Percentiles rank a stretch among this genome's conserved stretches.
Conservation (phyloP, 1,140 invertebrate species). For the Bombus breviceps region DNA sequence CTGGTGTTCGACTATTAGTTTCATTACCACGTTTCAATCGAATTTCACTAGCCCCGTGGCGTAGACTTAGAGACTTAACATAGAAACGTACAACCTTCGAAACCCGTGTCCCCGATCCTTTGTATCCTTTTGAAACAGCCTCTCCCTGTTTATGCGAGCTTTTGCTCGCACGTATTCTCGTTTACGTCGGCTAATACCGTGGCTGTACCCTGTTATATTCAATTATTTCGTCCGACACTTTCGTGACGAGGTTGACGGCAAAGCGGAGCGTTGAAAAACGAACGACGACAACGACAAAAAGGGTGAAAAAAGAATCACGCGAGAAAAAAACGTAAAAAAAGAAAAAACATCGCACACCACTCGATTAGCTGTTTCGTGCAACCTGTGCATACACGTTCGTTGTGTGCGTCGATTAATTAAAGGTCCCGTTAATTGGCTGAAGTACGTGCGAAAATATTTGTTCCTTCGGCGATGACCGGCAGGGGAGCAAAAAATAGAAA, state of each 20-base stretch:
- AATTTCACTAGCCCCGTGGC: slow-evolving; percentile 39
- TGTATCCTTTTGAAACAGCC: neutral
- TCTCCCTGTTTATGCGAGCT: neutral
- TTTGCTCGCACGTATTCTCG: neutral
- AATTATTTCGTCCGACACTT: slow-evolving; percentile 19
- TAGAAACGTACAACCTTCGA: neutral
- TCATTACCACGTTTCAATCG: slow-evolving; percentile 49
- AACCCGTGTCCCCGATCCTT: neutral
- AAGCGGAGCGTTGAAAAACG: neutral
- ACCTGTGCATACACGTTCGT: neutral
- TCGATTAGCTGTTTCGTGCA: neutral
- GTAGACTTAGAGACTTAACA: neutral
- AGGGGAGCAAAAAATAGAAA: neutral
- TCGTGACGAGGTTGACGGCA: neutral
- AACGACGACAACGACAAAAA: neutral
- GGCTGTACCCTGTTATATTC: neutral
- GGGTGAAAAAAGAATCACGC: neutral
- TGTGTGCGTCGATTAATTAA: slow-evolving; percentile 6
- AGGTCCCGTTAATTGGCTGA: slow-evolving; percentile 3
- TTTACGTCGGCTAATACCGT: neutral
- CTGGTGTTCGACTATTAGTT: slow-evolving; percentile 46
- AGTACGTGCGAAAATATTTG: neutral
- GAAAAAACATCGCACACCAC: neutral
- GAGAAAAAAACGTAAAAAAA: no score
- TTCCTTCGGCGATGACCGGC: neutral